Evolutionary conservation across 1,140 invertebrate species (phyloP).

Genomic region (Lepidurus couesii): DNA sequence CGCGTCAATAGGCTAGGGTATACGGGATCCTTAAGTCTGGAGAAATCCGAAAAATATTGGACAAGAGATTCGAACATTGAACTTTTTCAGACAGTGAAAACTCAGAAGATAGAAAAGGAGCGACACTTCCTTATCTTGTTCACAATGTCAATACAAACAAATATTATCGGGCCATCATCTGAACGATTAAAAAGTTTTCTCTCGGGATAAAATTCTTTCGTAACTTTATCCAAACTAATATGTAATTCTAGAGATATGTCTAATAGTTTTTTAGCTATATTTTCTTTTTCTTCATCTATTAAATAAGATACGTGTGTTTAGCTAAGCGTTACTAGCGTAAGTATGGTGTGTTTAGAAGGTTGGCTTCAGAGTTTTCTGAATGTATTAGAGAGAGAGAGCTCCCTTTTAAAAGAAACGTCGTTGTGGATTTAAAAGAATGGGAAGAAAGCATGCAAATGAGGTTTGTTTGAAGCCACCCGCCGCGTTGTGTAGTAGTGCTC

Average conservation of each 20-base stretch:
- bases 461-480: constrained; percentile 20
- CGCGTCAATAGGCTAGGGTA: too few species aligned
- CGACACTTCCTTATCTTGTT: too few species aligned
- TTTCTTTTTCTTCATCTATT: not conserved
- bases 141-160: too few species aligned
- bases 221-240: not conserved
- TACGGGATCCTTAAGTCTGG: too few species aligned
- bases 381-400: not conserved
- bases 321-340: too few species aligned
- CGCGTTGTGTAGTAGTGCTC: not conserved
- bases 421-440: not conserved
- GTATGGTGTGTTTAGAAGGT: too few species aligned
- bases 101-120: too few species aligned
- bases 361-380: too few species aligned
- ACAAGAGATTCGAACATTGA: too few species aligned
- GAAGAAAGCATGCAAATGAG: constrained; percentile 10
- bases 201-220: not conserved
- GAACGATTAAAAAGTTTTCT: not conserved
- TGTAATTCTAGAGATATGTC: not conserved
- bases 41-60: too few species aligned
- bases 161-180: too few species aligned
- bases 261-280: not conserved
- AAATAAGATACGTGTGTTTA: not conserved
- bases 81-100: too few species aligned
- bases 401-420: not conserved